These are phyloP conservation scores for Pristis pectinata DNA, from an alignment of 2,797 vertebrate genomes.

Conservation along the genomic window DNA sequence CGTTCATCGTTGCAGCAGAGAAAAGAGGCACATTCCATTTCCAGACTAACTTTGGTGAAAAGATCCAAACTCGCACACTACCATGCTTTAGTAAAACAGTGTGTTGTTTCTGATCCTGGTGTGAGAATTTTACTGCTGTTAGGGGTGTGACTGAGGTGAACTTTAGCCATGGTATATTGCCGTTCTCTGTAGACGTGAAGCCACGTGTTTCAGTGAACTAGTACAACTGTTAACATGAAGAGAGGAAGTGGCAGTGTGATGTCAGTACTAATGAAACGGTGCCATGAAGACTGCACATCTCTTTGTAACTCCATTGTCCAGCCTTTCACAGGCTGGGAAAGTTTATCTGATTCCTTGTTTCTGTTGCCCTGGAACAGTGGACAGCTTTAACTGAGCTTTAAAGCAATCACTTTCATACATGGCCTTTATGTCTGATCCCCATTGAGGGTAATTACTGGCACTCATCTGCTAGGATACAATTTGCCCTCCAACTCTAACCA, in stretches of 20 bases:
- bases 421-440: conserved; percentile 39
- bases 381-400: conserved; percentile 45
- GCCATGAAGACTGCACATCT: conserved; percentile 47
- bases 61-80: neutral
- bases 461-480: neutral
- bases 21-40: neutral
- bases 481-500: neutral
- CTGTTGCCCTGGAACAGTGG: conserved; percentile 60
- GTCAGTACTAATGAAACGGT: conserved; percentile 52
- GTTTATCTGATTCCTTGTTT: conserved; percentile 63
- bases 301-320: conserved; percentile 62
- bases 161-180: neutral
- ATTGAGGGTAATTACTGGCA: neutral
- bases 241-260: conserved; percentile 49
- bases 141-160: neutral
- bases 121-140: neutral
- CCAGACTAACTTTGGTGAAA: neutral
- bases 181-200: neutral
- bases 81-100: neutral
- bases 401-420: conserved; percentile 40
- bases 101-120: neutral
- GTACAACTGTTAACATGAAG: conserved; percentile 39
- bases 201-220: neutral
- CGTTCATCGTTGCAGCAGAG: neutral
- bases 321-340: conserved; percentile 61